These are phyloP conservation scores for Huso huso DNA, from an alignment of 2,797 vertebrate genomes.

Conservation along the genomic window DNA sequence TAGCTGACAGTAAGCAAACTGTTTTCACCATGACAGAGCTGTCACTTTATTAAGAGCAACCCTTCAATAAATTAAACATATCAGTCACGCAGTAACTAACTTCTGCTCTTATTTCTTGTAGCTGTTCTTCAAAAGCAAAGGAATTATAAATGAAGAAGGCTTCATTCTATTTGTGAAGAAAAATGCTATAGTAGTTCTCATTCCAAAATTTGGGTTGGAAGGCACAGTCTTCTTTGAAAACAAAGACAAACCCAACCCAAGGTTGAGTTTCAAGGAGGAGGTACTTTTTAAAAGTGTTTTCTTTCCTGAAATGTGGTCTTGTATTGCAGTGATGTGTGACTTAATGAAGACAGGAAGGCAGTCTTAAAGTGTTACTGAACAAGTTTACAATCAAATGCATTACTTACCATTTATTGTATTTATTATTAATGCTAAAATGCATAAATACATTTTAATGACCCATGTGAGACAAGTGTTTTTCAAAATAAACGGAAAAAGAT, in stretches of 20 bases:
- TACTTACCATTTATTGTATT: too few species aligned
- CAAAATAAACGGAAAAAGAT: background rate
- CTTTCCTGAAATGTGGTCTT: background rate
- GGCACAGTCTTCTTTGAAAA: constrained; percentile 90
- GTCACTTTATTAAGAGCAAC: too few species aligned
- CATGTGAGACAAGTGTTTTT: background rate
- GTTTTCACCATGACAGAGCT: too few species aligned
- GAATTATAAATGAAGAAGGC: constrained; percentile 85
- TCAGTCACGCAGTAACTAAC: background rate
- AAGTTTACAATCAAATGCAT: too few species aligned
- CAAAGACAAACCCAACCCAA: constrained; percentile 70
- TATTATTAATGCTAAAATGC: too few species aligned
- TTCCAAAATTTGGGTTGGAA: constrained; percentile 92
- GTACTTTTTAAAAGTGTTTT: constrained; percentile 41
- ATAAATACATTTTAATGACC: too few species aligned
- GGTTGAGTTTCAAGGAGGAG: constrained; percentile 74
- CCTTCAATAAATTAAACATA: background rate
- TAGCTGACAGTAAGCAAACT: too few species aligned
- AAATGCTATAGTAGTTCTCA: constrained; percentile 94
- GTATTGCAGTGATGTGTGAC: background rate
- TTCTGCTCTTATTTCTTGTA: constrained; percentile 37
- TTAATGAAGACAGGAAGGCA: too few species aligned
- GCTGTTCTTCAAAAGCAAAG: constrained; percentile 92
- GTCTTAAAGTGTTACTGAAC: too few species aligned
- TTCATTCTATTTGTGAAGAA: constrained; percentile 90